Base-by-base conservation (phyloP, 1,140 invertebrate genomes). In the Lordiphosa stackelbergi region DNA sequence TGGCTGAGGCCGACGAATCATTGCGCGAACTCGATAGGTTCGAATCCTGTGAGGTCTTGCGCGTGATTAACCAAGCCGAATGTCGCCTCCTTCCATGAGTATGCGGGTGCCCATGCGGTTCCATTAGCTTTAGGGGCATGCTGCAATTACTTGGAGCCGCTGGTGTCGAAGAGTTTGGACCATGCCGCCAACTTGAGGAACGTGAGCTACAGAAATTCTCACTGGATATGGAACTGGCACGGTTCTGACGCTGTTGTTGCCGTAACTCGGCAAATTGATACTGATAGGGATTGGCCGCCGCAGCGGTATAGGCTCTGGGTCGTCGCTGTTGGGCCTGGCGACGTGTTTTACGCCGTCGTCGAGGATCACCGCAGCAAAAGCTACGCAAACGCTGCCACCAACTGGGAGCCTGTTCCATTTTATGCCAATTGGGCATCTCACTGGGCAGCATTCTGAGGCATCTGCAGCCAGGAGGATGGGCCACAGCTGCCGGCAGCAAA, bases 21-120 rank as follows among this genome's bases (percentile, higher is more conserved):
- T 96, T 96, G 9, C 95, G 90, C 1, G 94, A 95, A 69, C 93
- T 94, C 40, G 94, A 95, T 46, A 96, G 87, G 86, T 95, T 96
- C 0, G 95, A 96, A 78, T 97, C 95, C 85, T 96, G 95, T 1
- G 94, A 96, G 0, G 95, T 94, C 88, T 97, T 97, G 12, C 95
- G 89, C 0, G 95, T 95, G 4, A 96, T 94, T 13, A 95, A 89
- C 95, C 95, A 96, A 0, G 95, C 95, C 0, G 95, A 94, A 3
- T 94, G 91, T 52, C 94, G 89, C 19, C 94, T 89, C 71, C 94
- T 93, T 1, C 75, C 77, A 9, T 85, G 73, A 0, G 93, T 38
- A 13, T 74, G 75, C 4, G 41, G 35, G 16, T 78, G 77, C 0
- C 69, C 68, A 19, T 73, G 66, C 0, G 94, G 93, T 70, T 95